A percentile compares a stretch with the other conserved stretches of the same genome.
Evolutionary conservation across 2,113 vertebrate species (phyloP).

Genomic region (Dasyprocta punctata): DNA sequence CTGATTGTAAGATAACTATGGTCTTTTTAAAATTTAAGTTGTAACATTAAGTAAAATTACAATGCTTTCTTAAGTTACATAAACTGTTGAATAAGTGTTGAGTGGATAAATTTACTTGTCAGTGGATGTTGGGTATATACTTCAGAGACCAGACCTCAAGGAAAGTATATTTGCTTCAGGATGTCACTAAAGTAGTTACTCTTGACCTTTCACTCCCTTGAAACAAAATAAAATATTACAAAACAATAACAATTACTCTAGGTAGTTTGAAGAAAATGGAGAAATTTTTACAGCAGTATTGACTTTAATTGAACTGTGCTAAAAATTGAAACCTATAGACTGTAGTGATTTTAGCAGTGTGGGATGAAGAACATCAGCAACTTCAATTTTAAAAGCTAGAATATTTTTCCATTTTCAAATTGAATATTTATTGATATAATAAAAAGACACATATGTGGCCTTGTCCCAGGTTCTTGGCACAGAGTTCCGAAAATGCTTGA

Average conservation of each 20-base stretch:
- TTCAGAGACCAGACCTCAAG: constrained; percentile 21
- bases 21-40: constrained; percentile 50
- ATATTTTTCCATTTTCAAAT: neutral
- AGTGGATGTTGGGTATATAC: neutral
- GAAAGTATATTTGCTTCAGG: constrained; percentile 22
- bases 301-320: neutral
- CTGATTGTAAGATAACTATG: constrained; percentile 61
- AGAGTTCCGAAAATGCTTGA: neutral
- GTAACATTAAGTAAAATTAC: neutral
- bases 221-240: constrained; percentile 4
- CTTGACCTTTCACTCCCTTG: neutral
- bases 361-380: neutral
- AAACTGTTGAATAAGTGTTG: neutral
- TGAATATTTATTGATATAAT: neutral
- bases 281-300: neutral
- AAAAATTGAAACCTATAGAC: neutral
- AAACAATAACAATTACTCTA: neutral
- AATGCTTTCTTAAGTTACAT: constrained; percentile 27
- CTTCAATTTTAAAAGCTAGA: neutral
- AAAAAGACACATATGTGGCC: neutral
- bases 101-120: constrained; percentile 8
- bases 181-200: constrained; percentile 11
- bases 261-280: constrained; percentile 17
- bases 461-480: neutral
- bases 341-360: neutral